phyloP scores from a whole-genome alignment of 2,888 invertebrate species.

The Microchrysa polita region DNA sequence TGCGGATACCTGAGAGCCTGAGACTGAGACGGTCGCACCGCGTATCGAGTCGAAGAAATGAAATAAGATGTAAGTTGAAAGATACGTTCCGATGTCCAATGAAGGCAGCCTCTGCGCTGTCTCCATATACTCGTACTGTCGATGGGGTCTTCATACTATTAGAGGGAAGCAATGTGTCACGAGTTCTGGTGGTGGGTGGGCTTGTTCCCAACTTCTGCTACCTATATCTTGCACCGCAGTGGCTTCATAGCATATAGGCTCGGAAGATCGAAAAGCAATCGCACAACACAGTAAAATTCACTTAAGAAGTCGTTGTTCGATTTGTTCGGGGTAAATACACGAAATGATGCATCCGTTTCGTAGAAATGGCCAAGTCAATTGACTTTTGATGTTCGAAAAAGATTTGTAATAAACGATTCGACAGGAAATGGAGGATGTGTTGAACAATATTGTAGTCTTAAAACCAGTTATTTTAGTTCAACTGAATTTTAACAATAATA shows the following conservation, averaged over 20 bases:
- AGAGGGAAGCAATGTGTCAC: constrained; percentile 38
- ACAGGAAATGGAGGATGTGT: no score
- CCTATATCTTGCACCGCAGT: not conserved
- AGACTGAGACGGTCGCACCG: no score
- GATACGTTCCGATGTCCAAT: constrained; percentile 43
- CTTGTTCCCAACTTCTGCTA: constrained; percentile 37
- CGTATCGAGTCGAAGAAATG: constrained; percentile 25
- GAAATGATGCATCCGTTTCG: not conserved
- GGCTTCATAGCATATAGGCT: no score
- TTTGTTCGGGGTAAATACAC: not conserved
- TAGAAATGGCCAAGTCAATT: not conserved
- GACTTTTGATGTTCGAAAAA: constrained; percentile 26
- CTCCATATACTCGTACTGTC: no score
- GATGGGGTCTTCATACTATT: constrained; percentile 10
- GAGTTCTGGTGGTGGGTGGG: constrained; percentile 47
- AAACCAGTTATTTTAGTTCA: no score
- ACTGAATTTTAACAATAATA: no score
- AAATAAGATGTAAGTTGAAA: constrained; percentile 46
- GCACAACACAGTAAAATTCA: constrained; percentile 29
- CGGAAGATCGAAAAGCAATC: no score
- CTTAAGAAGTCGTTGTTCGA: constrained; percentile 19
- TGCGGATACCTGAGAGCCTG: not conserved
- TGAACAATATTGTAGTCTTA: no score
- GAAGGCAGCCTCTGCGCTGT: constrained; percentile 32
- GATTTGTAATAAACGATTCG: not conserved